Conservation (phyloP, 2,113 vertebrate species). For the Psephotus haematonotus region DNA sequence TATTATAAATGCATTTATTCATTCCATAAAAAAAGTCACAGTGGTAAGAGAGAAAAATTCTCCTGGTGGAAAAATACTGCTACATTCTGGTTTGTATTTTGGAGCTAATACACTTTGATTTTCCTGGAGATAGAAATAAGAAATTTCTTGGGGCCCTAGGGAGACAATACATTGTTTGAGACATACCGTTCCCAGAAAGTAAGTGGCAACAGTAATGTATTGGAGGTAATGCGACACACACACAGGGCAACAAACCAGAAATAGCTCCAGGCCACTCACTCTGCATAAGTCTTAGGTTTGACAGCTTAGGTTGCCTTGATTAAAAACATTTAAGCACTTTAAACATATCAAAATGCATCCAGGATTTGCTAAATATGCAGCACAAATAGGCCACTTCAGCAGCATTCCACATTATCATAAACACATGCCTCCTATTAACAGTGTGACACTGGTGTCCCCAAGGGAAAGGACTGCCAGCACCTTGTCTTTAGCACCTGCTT, state of each 20-base stretch:
- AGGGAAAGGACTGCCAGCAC: background rate
- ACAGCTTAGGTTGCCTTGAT: background rate
- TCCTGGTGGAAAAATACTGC: slow-evolving; percentile 58
- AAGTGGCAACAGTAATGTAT: background rate
- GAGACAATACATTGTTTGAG: slow-evolving; percentile 16
- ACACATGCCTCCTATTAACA: background rate
- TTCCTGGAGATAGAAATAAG: slow-evolving; percentile 49
- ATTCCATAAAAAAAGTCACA: slow-evolving; percentile 23
- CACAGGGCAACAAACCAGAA: background rate
- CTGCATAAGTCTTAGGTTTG: background rate
- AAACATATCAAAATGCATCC: background rate
- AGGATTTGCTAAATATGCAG: background rate
- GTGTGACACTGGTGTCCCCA: background rate
- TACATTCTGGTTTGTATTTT: slow-evolving; percentile 6
- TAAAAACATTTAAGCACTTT: background rate
- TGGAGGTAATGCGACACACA: background rate
- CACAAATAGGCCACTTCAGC: background rate
- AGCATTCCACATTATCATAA: background rate
- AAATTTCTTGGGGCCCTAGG: background rate
- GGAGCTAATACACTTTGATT: background rate
- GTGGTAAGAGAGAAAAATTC: slow-evolving; percentile 16
- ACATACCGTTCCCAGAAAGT: slow-evolving; percentile 36
- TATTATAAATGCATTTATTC: slow-evolving; percentile 66
- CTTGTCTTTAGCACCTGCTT: background rate
- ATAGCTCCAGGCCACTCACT: background rate